phyloP scores from a whole-genome alignment of 2,113 vertebrate species.

The Cairina moschata region DNA sequence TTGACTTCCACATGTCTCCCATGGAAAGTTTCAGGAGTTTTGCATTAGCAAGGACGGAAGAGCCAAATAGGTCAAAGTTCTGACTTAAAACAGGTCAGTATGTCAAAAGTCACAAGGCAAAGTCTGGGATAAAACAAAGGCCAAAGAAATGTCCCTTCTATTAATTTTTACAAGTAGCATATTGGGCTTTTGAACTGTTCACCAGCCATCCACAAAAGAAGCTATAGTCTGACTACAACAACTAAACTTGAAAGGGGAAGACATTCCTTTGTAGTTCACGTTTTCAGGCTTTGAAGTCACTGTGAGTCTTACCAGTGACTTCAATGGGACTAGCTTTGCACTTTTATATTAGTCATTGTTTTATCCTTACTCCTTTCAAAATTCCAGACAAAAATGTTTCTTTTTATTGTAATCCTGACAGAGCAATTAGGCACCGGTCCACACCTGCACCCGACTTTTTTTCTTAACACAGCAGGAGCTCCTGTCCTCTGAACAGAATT shows the following conservation, averaged over 20 bases:
- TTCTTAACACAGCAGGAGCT: slow-evolving; percentile 32
- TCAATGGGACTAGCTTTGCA: slow-evolving; percentile 43
- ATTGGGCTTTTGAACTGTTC: slow-evolving; percentile 1
- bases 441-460: slow-evolving; percentile 32
- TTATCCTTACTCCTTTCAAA: slow-evolving; percentile 63
- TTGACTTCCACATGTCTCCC: neutral
- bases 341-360: slow-evolving; percentile 64
- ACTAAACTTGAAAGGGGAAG: slow-evolving; percentile 52
- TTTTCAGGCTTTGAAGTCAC: slow-evolving; percentile 55
- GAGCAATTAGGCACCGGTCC: slow-evolving; percentile 55
- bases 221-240: neutral
- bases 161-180: slow-evolving; percentile 17
- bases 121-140: slow-evolving; percentile 27
- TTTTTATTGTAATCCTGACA: slow-evolving; percentile 64
- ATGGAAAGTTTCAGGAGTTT: neutral
- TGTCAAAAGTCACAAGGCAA: slow-evolving; percentile 13
- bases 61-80: neutral
- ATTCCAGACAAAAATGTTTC: slow-evolving; percentile 52
- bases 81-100: neutral
- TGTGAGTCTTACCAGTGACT: slow-evolving; percentile 43
- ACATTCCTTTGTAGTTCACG: slow-evolving; percentile 37
- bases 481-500: slow-evolving; percentile 8
- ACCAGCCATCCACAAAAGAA: slow-evolving; percentile 42
- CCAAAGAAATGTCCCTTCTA: neutral
- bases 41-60: neutral